phyloP scores from a whole-genome alignment of 2,888 invertebrate species.

The Polyommatus icarus region DNA sequence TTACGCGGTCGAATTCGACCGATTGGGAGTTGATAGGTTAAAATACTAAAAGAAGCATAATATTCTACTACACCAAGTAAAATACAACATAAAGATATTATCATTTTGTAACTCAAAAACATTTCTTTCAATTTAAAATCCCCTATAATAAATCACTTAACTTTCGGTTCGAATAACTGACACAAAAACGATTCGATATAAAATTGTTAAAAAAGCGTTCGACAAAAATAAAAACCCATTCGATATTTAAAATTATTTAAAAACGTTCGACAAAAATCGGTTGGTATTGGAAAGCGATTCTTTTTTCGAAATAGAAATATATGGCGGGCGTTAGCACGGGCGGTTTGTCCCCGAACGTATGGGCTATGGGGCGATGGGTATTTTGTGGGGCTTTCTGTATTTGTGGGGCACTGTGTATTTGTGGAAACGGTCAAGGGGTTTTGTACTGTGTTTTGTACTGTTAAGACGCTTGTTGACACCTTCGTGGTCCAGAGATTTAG shows the following conservation, averaged over 20 bases:
- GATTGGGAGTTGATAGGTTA: no score
- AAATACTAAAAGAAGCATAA: no score
- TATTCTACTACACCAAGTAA: no score
- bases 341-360: conserved; percentile 8
- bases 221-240: neutral
- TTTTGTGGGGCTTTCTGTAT: neutral
- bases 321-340: conserved; percentile 12
- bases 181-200: neutral
- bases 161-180: neutral
- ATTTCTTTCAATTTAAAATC: neutral
- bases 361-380: neutral
- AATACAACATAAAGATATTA: no score
- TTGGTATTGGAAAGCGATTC: conserved; percentile 27
- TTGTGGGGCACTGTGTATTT: neutral
- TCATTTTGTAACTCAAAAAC: neutral
- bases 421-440: no score
- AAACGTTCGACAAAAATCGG: conserved; percentile 6
- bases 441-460: no score
- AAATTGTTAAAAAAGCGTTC: conserved; percentile 3
- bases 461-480: no score
- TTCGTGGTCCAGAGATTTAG: no score
- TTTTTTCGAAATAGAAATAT: conserved; percentile 30
- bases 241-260: conserved; percentile 12
- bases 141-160: neutral
- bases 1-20: no score